These are phyloP conservation scores for Diprion similis DNA, from an alignment of 1,140 invertebrate genomes.

Conservation along the genomic window DNA sequence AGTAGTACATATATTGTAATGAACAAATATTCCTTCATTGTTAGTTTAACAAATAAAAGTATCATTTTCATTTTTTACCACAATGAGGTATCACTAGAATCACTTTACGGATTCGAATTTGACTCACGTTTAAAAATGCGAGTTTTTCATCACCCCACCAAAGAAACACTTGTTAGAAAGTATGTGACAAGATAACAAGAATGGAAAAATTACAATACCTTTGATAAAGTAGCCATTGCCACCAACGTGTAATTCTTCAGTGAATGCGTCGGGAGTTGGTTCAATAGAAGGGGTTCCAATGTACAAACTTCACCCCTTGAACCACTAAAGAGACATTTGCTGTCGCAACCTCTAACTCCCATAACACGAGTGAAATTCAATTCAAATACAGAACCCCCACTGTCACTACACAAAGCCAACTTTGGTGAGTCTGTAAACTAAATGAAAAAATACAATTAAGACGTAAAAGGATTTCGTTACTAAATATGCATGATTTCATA, in stretches of 20 bases:
- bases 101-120: neutral
- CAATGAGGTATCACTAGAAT: no score
- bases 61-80: no score
- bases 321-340: slow-evolving; percentile 90
- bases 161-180: neutral
- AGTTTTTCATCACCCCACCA: no score
- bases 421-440: slow-evolving; percentile 79
- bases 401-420: slow-evolving; percentile 88
- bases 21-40: no score
- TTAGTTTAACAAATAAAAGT: no score
- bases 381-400: slow-evolving; percentile 97
- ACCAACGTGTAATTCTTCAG: slow-evolving; percentile 80
- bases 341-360: slow-evolving; percentile 87
- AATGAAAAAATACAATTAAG: slow-evolving; percentile 21
- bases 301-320: slow-evolving; percentile 93
- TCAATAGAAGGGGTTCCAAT: slow-evolving; percentile 83
- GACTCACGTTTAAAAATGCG: neutral
- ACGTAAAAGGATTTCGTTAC: no score
- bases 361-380: slow-evolving; percentile 89
- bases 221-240: slow-evolving; percentile 92
- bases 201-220: slow-evolving; percentile 62
- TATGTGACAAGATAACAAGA: slow-evolving; percentile 4
- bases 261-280: slow-evolving; percentile 73
- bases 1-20: no score
- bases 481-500: no score